These are phyloP conservation scores for Muscidifurax raptorellus DNA, from an alignment of 1,140 invertebrate genomes.

Conservation along the genomic window DNA sequence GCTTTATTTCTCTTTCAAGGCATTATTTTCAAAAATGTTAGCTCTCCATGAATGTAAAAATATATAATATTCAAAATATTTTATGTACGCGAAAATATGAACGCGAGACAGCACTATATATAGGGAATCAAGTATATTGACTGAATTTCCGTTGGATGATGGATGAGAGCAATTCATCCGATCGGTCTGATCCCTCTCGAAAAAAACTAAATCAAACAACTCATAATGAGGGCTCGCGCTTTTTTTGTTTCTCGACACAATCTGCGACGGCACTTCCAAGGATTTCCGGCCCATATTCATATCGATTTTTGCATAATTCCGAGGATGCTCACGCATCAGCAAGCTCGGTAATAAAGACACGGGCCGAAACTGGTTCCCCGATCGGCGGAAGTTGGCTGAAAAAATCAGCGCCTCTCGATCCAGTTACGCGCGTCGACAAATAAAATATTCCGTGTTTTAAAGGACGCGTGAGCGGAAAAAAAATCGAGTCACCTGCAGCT, in stretches of 20 bases:
- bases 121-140: neutral
- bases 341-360: conserved; percentile 16
- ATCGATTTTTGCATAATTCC: conserved; percentile 37
- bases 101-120: too few species aligned
- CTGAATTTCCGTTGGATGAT: neutral
- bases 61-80: neutral
- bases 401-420: conserved; percentile 38
- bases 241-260: neutral
- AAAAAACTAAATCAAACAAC: neutral
- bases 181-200: neutral
- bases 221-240: neutral
- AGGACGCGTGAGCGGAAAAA: conserved; percentile 3
- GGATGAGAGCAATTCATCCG: neutral
- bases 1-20: too few species aligned
- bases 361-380: conserved; percentile 37
- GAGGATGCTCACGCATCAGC: conserved; percentile 26
- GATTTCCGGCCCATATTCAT: conserved; percentile 6
- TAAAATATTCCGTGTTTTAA: conserved; percentile 35
- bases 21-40: too few species aligned
- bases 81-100: neutral
- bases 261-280: neutral
- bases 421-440: conserved; percentile 7
- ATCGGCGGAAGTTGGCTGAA: conserved; percentile 44
- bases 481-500: conserved; percentile 12
- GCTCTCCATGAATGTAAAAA: too few species aligned